Conservation (phyloP, 2,797 vertebrate species). For the Graptemys geographica region DNA sequence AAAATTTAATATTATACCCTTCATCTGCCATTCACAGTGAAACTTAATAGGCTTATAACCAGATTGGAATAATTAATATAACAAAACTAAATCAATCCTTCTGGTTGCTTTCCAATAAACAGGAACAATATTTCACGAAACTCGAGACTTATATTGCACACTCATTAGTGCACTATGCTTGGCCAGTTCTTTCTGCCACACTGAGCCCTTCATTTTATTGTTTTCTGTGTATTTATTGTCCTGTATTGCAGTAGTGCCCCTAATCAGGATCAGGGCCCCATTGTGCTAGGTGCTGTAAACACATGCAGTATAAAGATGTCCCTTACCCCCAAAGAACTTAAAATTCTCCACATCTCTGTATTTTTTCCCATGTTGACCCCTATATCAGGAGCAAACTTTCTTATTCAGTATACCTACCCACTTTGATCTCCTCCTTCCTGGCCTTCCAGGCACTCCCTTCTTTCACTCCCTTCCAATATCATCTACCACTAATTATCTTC, state of each 20-base stretch:
- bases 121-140: neutral
- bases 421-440: neutral
- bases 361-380: neutral
- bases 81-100: neutral
- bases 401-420: neutral
- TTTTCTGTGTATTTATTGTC: neutral
- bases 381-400: neutral
- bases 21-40: neutral
- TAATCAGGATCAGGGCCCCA: too few species aligned
- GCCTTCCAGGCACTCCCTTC: too few species aligned
- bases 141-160: neutral
- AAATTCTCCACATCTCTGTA: neutral
- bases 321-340: neutral
- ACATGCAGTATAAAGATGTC: neutral
- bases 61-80: neutral
- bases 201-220: neutral
- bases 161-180: neutral
- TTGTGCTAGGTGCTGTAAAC: neutral
- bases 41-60: neutral
- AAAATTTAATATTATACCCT: neutral
- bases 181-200: neutral
- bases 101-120: neutral
- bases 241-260: neutral
- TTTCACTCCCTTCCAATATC: too few species aligned
- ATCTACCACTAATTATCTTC: neutral